phyloP scores from a whole-genome alignment of 2,888 invertebrate genomes.

The Rotaria socialis region DNA sequence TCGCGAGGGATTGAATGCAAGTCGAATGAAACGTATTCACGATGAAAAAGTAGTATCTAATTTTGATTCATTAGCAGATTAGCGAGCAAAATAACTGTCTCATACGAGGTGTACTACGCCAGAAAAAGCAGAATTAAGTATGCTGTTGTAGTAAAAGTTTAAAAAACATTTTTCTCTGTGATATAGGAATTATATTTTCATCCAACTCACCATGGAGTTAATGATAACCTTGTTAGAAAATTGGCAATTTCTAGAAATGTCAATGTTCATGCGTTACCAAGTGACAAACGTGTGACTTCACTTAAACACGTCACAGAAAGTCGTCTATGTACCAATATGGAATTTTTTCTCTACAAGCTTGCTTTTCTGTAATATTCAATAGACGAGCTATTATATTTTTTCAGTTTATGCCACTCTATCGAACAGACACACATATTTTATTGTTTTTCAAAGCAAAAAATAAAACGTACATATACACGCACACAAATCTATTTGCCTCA shows the following conservation, averaged over 20 bases:
- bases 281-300: neutral
- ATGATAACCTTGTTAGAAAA: neutral
- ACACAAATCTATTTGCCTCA: neutral
- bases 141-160: neutral
- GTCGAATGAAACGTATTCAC: no score
- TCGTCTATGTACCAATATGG: neutral
- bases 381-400: neutral
- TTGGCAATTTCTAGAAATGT: neutral
- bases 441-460: slow-evolving; percentile 15
- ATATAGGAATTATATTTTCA: slow-evolving; percentile 24
- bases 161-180: neutral
- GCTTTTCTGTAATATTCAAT: neutral
- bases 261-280: neutral
- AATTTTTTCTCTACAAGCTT: neutral
- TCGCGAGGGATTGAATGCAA: no score
- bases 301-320: neutral
- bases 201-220: neutral
- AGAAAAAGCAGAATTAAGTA: neutral
- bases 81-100: no score
- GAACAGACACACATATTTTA: neutral
- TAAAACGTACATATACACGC: neutral
- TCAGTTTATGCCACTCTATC: neutral
- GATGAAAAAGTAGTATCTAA: no score
- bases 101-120: neutral
- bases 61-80: no score